These are phyloP conservation scores for Lepidostoma basale DNA, from an alignment of 1,140 invertebrate genomes.

Conservation along the genomic window DNA sequence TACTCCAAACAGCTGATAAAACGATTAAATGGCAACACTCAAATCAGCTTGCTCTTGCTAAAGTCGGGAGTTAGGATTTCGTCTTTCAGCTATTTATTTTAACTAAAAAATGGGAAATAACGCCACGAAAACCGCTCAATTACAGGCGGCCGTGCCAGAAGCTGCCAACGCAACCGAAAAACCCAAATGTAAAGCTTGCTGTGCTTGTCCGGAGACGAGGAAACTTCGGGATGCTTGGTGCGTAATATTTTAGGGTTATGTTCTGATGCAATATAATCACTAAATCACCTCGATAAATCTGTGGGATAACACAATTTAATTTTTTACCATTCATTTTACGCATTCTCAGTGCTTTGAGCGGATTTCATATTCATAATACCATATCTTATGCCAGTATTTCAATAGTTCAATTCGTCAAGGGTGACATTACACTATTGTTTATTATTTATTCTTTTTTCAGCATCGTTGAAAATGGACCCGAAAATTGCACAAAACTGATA, in stretches of 20 bases:
- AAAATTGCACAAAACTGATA: conserved; percentile 87
- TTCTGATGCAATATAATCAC: conserved; percentile 11
- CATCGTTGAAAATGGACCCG: conserved; percentile 92
- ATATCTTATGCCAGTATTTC: too few relatives aligned
- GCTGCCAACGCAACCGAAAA: conserved; percentile 18
- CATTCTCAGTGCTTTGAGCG: neutral
- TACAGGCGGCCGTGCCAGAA: conserved; percentile 13
- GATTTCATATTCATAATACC: neutral
- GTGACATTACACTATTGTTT: neutral
- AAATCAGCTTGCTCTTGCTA: neutral
- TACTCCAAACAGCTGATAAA: neutral
- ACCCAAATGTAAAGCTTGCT: conserved; percentile 91
- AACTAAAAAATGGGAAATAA: conserved; percentile 26
- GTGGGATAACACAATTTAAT: too few relatives aligned
- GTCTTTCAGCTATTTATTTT: neutral
- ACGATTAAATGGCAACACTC: neutral
- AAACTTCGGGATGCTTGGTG: conserved; percentile 89
- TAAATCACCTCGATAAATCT: too few relatives aligned
- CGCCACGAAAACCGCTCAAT: conserved; percentile 13
- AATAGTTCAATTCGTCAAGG: too few relatives aligned
- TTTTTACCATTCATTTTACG: neutral
- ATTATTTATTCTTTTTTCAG: conserved; percentile 65
- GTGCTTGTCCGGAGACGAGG: conserved; percentile 97
- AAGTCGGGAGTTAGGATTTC: neutral
- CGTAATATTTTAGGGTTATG: conserved; percentile 49